Percentiles rank a stretch among this genome's conserved stretches.
phyloP scores from a whole-genome alignment of 2,113 vertebrate species.

The Sula dactylatra region DNA sequence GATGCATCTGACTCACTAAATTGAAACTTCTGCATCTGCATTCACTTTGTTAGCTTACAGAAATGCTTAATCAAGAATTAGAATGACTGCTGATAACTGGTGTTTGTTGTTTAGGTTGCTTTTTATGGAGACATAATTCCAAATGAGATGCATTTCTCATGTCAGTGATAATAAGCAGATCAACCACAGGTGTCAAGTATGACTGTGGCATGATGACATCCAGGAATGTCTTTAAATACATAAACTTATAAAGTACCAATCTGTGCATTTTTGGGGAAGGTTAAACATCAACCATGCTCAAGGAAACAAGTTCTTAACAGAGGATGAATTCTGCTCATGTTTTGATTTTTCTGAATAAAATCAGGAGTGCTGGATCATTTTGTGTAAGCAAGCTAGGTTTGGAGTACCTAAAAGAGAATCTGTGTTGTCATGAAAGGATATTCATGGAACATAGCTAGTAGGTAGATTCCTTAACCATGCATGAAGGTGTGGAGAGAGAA shows the following conservation, averaged over 20 bases:
- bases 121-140: constrained; percentile 18
- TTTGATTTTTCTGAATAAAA: background rate
- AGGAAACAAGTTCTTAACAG: background rate
- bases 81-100: background rate
- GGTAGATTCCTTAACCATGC: background rate
- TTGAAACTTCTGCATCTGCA: constrained; percentile 5
- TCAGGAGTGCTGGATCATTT: background rate
- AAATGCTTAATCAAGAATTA: constrained; percentile 40
- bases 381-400: background rate
- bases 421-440: background rate
- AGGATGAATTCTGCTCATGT: background rate
- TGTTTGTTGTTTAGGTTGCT: background rate
- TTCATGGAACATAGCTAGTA: background rate
- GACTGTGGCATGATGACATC: background rate
- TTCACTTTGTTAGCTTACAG: constrained; percentile 5
- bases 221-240: background rate
- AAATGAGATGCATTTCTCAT: background rate
- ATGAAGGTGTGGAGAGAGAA: background rate
- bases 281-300: background rate
- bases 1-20: background rate
- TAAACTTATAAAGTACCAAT: background rate
- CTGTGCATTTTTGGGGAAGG: background rate
- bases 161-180: background rate
- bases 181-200: background rate
- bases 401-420: background rate